Evolutionary conservation across 2,888 invertebrate genomes (phyloP).

Genomic region (Encarsia formosa): DNA sequence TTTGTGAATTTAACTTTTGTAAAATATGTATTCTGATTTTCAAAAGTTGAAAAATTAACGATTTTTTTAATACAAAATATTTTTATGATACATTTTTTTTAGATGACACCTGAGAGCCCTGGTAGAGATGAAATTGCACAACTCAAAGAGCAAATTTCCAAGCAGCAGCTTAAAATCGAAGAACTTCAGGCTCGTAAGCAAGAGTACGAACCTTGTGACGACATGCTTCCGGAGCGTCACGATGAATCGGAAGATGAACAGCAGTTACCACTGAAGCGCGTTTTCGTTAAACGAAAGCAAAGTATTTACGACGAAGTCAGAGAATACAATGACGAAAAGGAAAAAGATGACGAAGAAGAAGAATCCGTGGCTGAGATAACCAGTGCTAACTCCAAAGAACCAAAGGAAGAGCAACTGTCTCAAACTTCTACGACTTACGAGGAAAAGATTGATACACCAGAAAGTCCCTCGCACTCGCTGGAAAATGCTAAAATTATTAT

Average conservation of each 20-base stretch:
- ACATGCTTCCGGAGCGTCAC: slow-evolving; percentile 47
- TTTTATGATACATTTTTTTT: too few species aligned
- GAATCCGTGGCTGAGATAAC: slow-evolving; percentile 27
- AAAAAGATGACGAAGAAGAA: slow-evolving; percentile 18
- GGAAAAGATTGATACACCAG: not conserved
- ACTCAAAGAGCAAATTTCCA: slow-evolving; percentile 45
- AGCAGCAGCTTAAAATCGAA: slow-evolving; percentile 46
- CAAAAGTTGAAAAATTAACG: too few species aligned
- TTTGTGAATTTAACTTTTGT: too few species aligned
- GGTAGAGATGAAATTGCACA: slow-evolving; percentile 44
- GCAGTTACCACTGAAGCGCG: slow-evolving; percentile 57
- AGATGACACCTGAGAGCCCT: too few species aligned
- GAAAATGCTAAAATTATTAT: slow-evolving; percentile 44
- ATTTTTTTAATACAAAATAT: too few species aligned
- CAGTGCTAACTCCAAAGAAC: slow-evolving; percentile 25
- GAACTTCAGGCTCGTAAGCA: slow-evolving; percentile 45
- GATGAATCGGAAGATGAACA: slow-evolving; percentile 48
- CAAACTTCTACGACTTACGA: slow-evolving; percentile 7
- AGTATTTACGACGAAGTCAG: slow-evolving; percentile 49
- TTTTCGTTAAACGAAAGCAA: slow-evolving; percentile 59
- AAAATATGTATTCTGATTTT: too few species aligned
- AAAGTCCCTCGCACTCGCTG: slow-evolving; percentile 35
- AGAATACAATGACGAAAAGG: slow-evolving; percentile 43
- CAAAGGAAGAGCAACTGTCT: slow-evolving; percentile 16
- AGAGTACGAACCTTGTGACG: slow-evolving; percentile 44